Percentiles rank a stretch among this genome's conserved stretches.
These are phyloP conservation scores for Xylocopa sonorina DNA, from an alignment of 1,140 invertebrate species.

Conservation along the genomic window DNA sequence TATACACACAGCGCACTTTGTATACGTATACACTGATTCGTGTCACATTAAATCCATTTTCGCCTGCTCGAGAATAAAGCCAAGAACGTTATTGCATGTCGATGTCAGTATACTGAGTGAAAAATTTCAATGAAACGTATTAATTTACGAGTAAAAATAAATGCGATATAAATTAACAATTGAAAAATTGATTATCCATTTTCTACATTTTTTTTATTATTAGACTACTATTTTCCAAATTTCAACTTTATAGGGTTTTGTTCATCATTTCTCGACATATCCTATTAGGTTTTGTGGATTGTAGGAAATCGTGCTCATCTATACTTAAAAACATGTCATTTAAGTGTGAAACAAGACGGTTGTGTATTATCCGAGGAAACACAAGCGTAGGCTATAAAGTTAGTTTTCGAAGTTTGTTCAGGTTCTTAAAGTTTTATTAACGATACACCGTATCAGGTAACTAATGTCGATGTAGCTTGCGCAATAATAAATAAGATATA, in stretches of 20 bases:
- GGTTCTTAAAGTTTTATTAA: conserved; percentile 58
- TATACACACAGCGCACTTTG: conserved; percentile 5
- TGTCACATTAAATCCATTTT: background rate
- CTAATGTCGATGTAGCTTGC: conserved; percentile 61
- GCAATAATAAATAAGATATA: conserved; percentile 71
- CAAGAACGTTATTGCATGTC: background rate
- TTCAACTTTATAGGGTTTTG: background rate
- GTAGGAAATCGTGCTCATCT: conserved; percentile 54
- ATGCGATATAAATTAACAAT: too few species aligned
- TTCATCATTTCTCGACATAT: conserved; percentile 6
- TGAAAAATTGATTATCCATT: background rate
- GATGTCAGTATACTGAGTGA: background rate
- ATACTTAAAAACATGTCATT: conserved; percentile 45
- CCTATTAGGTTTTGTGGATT: background rate
- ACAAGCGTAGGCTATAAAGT: conserved; percentile 31
- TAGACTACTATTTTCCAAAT: too few species aligned
- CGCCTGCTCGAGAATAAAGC: background rate
- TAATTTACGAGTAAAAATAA: background rate
- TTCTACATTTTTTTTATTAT: too few species aligned
- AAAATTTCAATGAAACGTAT: background rate
- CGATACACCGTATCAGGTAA: conserved; percentile 45
- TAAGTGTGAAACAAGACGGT: conserved; percentile 18
- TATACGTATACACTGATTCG: background rate
- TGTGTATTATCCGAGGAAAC: conserved; percentile 18
- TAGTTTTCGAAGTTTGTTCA: conserved; percentile 44